Evolutionary conservation across 2,888 invertebrate species (phyloP).

Genomic region (Ormyrus nitidulus): DNA sequence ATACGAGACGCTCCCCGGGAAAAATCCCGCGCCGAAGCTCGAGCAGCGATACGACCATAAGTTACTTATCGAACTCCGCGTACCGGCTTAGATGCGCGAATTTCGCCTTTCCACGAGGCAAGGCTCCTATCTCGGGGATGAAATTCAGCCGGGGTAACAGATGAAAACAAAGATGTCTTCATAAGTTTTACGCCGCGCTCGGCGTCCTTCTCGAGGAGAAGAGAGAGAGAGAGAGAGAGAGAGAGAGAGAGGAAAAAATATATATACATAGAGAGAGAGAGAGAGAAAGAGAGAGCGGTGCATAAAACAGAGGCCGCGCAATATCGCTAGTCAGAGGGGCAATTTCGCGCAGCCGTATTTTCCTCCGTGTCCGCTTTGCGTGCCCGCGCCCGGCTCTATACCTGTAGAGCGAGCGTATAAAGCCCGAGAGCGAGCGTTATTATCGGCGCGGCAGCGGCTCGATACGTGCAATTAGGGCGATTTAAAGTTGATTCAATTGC

Average conservation of each 20-base stretch:
- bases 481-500: conserved; percentile 44
- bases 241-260: not conserved
- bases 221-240: too few relatives aligned
- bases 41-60: conserved; percentile 14
- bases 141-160: not conserved
- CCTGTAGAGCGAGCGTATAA: not conserved
- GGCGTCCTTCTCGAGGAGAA: too few relatives aligned
- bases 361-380: not conserved
- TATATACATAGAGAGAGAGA: not conserved
- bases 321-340: conserved; percentile 28
- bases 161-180: conserved; percentile 28
- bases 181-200: conserved; percentile 13
- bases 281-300: not conserved
- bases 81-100: too few relatives aligned
- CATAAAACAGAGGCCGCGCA: conserved; percentile 25
- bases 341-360: conserved; percentile 32
- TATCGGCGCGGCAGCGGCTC: not conserved
- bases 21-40: too few relatives aligned
- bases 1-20: not conserved
- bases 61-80: conserved; percentile 40
- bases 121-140: conserved; percentile 1
- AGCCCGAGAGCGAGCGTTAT: conserved; percentile 18
- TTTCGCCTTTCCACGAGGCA: not conserved
- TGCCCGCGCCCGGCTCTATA: not conserved
- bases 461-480: conserved; percentile 40